These are phyloP conservation scores for Encarsia formosa DNA, from an alignment of 2,888 invertebrate species.

Conservation along the genomic window DNA sequence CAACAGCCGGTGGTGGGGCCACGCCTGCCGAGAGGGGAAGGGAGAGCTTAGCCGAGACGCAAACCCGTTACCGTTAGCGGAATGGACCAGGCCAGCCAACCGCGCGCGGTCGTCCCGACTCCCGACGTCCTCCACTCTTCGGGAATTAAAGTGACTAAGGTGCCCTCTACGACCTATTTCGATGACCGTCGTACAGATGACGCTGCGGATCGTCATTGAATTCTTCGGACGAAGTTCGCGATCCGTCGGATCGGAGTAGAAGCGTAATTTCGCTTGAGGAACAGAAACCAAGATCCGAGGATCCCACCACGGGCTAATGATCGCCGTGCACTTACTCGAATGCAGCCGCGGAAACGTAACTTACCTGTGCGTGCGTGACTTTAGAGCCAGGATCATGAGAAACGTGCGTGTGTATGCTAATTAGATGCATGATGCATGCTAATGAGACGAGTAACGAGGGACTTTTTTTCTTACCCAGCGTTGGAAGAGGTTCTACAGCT, in stretches of 20 bases:
- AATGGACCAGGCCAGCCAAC: conserved; percentile 48
- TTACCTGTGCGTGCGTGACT: no score
- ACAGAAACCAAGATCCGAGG: no score
- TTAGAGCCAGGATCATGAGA: no score
- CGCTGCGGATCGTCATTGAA: conserved; percentile 50
- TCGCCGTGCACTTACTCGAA: no score
- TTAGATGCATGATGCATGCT: no score
- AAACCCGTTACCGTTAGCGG: conserved; percentile 53
- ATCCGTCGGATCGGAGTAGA: background rate
- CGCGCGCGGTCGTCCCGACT: conserved; percentile 31
- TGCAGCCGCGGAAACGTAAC: no score
- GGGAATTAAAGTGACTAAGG: background rate
- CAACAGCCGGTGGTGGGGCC: background rate
- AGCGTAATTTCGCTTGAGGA: conserved; percentile 14
- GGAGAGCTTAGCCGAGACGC: conserved; percentile 47
- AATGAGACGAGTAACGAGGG: no score
- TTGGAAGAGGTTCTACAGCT: no score
- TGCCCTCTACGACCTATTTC: conserved; percentile 49
- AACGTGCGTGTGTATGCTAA: no score
- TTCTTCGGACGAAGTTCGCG: conserved; percentile 19
- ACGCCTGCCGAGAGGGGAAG: background rate
- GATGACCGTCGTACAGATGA: conserved; percentile 50
- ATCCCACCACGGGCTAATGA: no score
- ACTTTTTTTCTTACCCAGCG: no score
- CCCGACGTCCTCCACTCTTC: conserved; percentile 3